Evolutionary conservation across 2,888 invertebrate genomes (phyloP).

Genomic region (Cataglyphis altisquamis): DNA sequence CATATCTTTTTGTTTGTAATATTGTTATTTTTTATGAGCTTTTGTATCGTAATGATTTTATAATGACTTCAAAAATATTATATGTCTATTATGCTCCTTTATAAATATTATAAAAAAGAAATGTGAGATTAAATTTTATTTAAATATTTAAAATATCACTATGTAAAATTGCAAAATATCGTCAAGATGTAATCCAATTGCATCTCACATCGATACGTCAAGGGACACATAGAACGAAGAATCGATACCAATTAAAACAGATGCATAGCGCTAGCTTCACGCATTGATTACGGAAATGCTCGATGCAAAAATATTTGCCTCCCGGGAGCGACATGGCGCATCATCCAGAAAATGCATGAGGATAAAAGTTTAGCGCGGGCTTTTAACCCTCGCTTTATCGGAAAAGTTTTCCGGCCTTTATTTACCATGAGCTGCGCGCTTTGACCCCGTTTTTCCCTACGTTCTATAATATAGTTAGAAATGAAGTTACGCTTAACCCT

Average conservation of each 20-base stretch:
- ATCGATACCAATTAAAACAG: constrained; percentile 49
- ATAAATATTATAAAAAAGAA: constrained; percentile 8
- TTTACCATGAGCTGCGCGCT: constrained; percentile 55
- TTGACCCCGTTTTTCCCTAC: constrained; percentile 53
- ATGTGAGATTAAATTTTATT: not conserved
- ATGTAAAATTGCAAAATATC: constrained; percentile 8
- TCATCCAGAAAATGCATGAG: constrained; percentile 51
- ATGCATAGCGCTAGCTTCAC: constrained; percentile 17
- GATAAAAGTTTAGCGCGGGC: constrained; percentile 51
- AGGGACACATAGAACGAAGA: constrained; percentile 18
- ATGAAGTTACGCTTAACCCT: constrained; percentile 57
- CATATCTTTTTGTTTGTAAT: not conserved
- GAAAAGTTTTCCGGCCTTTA: constrained; percentile 56
- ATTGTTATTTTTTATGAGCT: not conserved
- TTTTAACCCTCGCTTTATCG: constrained; percentile 58
- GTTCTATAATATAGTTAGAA: constrained; percentile 55
- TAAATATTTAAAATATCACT: not conserved
- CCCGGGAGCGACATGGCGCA: constrained; percentile 44
- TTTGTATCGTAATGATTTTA: not conserved
- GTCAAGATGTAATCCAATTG: constrained; percentile 20
- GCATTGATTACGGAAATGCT: constrained; percentile 50
- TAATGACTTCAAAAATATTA: not conserved
- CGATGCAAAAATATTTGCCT: constrained; percentile 55
- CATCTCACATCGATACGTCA: constrained; percentile 22
- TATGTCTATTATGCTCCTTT: not conserved